These are phyloP conservation scores for Carcinoscorpius rotundicauda DNA, from an alignment of 1,140 invertebrate genomes.

Conservation along the genomic window DNA sequence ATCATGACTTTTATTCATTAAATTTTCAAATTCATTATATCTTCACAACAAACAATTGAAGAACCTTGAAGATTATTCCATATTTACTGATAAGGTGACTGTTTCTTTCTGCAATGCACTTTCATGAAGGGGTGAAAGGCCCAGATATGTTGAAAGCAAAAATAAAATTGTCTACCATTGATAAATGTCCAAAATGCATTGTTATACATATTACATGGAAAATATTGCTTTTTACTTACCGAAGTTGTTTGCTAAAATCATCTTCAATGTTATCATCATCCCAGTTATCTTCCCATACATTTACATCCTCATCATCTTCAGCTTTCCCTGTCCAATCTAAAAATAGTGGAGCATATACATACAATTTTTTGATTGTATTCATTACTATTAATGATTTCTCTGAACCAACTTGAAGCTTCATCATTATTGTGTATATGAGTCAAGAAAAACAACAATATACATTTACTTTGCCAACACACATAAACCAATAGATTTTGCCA, in stretches of 20 bases:
- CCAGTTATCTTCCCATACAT: slow-evolving; percentile 99
- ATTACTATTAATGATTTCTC: not conserved
- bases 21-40: too few species aligned
- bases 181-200: slow-evolving; percentile 2
- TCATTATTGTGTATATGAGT: slow-evolving; percentile 3
- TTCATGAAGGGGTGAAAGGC: not conserved
- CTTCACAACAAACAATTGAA: too few species aligned
- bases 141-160: not conserved
- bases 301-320: slow-evolving; percentile 84
- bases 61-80: too few species aligned
- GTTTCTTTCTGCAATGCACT: not conserved
- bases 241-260: slow-evolving; percentile 90
- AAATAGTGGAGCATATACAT: slow-evolving; percentile 23
- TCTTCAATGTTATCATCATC: slow-evolving; percentile 98
- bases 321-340: slow-evolving; percentile 80
- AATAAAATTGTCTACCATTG: slow-evolving; percentile 7
- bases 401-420: not conserved
- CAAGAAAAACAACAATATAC: too few species aligned
- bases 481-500: too few species aligned
- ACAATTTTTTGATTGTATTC: not conserved
- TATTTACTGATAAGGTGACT: not conserved
- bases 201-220: not conserved
- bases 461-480: too few species aligned
- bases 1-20: too few species aligned
- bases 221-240: slow-evolving; percentile 36